phyloP scores from a whole-genome alignment of 2,888 invertebrate species.

The Drosophila rellima region DNA sequence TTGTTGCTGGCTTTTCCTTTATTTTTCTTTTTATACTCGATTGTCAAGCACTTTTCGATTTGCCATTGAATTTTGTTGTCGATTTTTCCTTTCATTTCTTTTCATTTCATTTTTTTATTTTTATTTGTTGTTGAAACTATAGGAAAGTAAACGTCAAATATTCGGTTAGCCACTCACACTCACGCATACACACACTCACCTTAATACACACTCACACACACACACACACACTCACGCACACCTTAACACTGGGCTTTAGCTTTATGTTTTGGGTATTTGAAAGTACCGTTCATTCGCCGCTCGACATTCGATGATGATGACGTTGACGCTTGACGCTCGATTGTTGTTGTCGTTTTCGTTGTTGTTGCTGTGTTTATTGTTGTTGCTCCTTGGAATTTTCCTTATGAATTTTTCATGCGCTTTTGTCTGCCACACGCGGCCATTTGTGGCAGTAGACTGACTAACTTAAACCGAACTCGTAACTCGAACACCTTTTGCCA shows the following conservation, averaged over 20 bases:
- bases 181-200: constrained; percentile 37
- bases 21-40: constrained; percentile 31
- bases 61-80: constrained; percentile 57
- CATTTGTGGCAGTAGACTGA: constrained; percentile 83
- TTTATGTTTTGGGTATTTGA: constrained; percentile 47
- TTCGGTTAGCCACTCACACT: constrained; percentile 42
- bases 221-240: constrained; percentile 52
- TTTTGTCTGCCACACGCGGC: constrained; percentile 81
- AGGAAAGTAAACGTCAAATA: constrained; percentile 61
- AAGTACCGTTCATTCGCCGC: constrained; percentile 58
- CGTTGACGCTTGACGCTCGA: constrained; percentile 36
- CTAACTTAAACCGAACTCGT: constrained; percentile 52
- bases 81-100: constrained; percentile 23
- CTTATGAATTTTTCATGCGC: constrained; percentile 83
- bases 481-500: constrained; percentile 67
- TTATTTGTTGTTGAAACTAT: constrained; percentile 37
- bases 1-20: constrained; percentile 34
- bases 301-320: constrained; percentile 49
- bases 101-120: constrained; percentile 24
- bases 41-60: constrained; percentile 76
- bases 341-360: constrained; percentile 16
- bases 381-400: constrained; percentile 15
- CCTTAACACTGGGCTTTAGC: constrained; percentile 26
- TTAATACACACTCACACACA: constrained; percentile 33
- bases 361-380: constrained; percentile 9